Evolutionary conservation across 2,888 invertebrate genomes (phyloP), one percentile per base, ranked within the genome.

Genomic region (Noctuana brunneofusca): DNA sequence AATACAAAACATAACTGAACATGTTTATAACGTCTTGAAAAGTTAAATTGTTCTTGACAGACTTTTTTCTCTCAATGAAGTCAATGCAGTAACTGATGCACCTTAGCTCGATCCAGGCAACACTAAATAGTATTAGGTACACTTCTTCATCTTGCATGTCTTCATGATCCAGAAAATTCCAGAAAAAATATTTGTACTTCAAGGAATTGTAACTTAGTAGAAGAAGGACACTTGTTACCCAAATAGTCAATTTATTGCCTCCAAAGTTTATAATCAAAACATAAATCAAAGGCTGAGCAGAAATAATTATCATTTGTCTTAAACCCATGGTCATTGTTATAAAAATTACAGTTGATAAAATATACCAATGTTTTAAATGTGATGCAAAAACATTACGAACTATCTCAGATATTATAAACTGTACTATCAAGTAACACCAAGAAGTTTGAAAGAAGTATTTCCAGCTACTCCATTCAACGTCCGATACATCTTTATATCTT

Each of bases 31-130:
- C 69, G 63, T 72, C 71, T 32, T 66, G 50, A 56, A 58, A 65
- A 18, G 52, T 66, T 32, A 68, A 65, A 35, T 52, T 46, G 6
- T 32, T 69, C 58, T 65, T 72, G 68, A 48, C 35, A 63, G 74
- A 77, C 68, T 76, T 75, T 64, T 72, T 76, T 71, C 64, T 80
- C 55, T 81, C 83, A 49, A 92, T 83, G 71, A 84, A 90, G 68
- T 95, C 95, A 65, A 96, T 86, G 70, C 93, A 93, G 80, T 93
- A 96, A 81, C 97, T 96, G 41, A 96, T 94, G 71, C 96, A 96
- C 74, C 96, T 94, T 70, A 95, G 87, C 81, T 94, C 94, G 75
- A 93, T 94, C 96, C 96, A 97, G 66, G 94, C 94, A 69, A 93
- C 78, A 38, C 92, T 86, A 65, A 93, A 86, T 64, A 93, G 85